These are phyloP conservation scores for Goniozus legneri DNA, from an alignment of 1,140 invertebrate genomes.

Conservation along the genomic window DNA sequence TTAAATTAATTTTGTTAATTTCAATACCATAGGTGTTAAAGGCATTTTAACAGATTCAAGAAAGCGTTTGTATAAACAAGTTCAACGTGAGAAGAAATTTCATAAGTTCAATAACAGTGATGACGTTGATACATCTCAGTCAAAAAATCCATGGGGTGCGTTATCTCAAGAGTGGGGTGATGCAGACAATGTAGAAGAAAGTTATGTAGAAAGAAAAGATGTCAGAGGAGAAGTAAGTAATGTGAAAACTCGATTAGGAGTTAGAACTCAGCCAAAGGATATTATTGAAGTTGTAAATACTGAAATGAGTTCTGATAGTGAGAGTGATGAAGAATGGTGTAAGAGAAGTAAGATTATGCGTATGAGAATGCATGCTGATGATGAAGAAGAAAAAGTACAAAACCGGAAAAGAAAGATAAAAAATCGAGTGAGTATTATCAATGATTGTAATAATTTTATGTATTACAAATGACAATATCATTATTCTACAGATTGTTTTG, in stretches of 20 bases:
- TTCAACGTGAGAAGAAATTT: slow-evolving; percentile 25
- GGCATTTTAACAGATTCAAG: slow-evolving; percentile 57
- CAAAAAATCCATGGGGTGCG: slow-evolving; percentile 71
- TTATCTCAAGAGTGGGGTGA: slow-evolving; percentile 67
- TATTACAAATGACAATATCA: slow-evolving; percentile 5
- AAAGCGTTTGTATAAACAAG: slow-evolving; percentile 48
- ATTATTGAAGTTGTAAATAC: neutral
- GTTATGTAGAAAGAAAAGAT: slow-evolving; percentile 39
- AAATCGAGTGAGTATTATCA: slow-evolving; percentile 21
- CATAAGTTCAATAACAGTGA: slow-evolving; percentile 37
- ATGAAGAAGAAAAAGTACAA: slow-evolving; percentile 67
- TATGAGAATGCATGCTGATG: slow-evolving; percentile 87
- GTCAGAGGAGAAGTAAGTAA: slow-evolving; percentile 15
- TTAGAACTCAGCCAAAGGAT: slow-evolving; percentile 23
- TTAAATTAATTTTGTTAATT: slow-evolving; percentile 7
- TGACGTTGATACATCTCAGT: slow-evolving; percentile 42
- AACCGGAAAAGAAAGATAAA: slow-evolving; percentile 34
- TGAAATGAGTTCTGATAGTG: slow-evolving; percentile 39
- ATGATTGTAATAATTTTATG: slow-evolving; percentile 12
- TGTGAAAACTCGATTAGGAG: slow-evolving; percentile 46
- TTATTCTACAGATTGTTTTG: slow-evolving; percentile 9
- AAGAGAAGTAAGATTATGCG: slow-evolving; percentile 64
- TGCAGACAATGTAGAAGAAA: slow-evolving; percentile 59
- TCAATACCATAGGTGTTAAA: slow-evolving; percentile 46
- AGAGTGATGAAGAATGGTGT: slow-evolving; percentile 56